These are phyloP conservation scores for Hypotaenidia okinawae DNA, from an alignment of 2,797 vertebrate species.

Conservation along the genomic window DNA sequence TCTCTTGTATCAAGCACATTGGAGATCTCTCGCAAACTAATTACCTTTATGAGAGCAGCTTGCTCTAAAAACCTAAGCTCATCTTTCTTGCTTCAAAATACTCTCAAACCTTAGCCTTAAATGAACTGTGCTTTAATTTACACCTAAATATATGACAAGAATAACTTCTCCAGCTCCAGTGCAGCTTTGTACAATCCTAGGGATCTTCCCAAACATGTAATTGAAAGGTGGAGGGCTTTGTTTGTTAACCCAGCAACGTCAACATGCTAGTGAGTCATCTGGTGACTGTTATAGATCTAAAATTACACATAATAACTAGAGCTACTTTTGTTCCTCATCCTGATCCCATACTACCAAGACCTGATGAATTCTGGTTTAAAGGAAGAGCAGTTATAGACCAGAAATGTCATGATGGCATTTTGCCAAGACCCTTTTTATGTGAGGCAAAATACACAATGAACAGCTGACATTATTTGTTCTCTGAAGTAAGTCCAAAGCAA, in stretches of 20 bases:
- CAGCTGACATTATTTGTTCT: not conserved
- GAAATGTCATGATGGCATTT: not conserved
- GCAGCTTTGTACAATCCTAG: not conserved
- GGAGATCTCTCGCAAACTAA: conserved; percentile 42
- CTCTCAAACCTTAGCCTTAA: conserved; percentile 4
- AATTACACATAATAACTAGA: not conserved
- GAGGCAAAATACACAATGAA: not conserved
- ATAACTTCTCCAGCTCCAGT: not conserved
- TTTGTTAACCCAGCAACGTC: not conserved
- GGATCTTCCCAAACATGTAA: conserved; percentile 32
- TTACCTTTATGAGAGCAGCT: conserved; percentile 42
- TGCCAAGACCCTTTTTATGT: not conserved
- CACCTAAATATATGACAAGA: not conserved
- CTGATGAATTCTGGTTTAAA: not conserved
- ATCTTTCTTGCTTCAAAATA: conserved; percentile 16
- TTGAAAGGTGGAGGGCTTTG: not conserved
- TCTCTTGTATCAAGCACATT: conserved; percentile 14
- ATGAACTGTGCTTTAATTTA: conserved; percentile 16
- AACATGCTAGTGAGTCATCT: not conserved
- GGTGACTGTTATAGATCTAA: not conserved
- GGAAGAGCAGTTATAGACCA: not conserved
- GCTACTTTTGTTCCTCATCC: not conserved
- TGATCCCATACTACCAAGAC: not conserved
- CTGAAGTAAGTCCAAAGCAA: conserved; percentile 13
- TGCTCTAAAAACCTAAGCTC: conserved; percentile 14